Evolutionary conservation across 2,113 vertebrate species (phyloP).

Genomic region (Fregetta grallaria): DNA sequence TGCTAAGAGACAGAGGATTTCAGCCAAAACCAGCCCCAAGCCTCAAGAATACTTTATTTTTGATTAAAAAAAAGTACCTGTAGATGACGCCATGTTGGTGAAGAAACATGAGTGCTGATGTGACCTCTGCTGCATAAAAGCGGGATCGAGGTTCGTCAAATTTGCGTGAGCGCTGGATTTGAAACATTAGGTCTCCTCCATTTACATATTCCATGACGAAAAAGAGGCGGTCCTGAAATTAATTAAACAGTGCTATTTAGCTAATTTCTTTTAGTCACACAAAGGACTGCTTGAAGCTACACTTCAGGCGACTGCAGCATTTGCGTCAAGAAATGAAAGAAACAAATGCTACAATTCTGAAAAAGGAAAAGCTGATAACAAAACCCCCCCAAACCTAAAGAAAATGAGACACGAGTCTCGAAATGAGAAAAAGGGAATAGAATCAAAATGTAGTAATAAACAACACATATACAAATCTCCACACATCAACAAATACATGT

Average conservation of each 20-base stretch:
- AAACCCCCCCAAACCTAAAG: not conserved
- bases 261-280: not conserved
- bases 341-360: not conserved
- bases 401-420: not conserved
- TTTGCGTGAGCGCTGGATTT: conserved; percentile 97
- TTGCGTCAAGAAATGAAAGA: conserved; percentile 16
- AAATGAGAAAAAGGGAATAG: not conserved
- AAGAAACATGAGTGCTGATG: conserved; percentile 97
- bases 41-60: conserved; percentile 23
- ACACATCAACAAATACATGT: not conserved
- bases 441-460: not conserved
- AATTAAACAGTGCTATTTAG: conserved; percentile 55
- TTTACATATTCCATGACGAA: conserved; percentile 99
- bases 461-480: not conserved
- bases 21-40: conserved; percentile 35
- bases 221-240: conserved; percentile 93
- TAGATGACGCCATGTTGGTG: conserved; percentile 98
- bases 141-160: conserved; percentile 96
- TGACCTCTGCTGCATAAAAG: conserved; percentile 97
- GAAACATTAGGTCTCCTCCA: conserved; percentile 98
- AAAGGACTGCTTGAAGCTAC: conserved; percentile 26
- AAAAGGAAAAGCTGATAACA: not conserved
- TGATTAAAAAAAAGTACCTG: conserved; percentile 78
- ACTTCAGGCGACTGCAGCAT: not conserved
- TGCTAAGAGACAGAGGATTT: conserved; percentile 62